These are phyloP conservation scores for Dromius quadrimaculatus DNA, from an alignment of 2,888 invertebrate species.

Conservation along the genomic window DNA sequence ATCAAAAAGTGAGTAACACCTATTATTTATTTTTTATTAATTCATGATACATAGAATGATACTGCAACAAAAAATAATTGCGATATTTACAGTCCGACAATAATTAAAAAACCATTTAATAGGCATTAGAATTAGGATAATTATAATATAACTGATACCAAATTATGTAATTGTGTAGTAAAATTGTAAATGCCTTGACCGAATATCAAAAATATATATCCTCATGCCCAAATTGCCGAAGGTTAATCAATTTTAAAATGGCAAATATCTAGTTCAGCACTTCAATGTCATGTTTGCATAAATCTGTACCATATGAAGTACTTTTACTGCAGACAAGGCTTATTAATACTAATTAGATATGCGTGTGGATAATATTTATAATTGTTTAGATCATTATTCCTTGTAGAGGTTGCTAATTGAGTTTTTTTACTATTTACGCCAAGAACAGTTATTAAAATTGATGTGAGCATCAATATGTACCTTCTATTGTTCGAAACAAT, in stretches of 20 bases:
- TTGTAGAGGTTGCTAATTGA: background rate
- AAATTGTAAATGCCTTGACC: constrained; percentile 12
- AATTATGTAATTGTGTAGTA: background rate
- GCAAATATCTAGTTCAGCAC: constrained; percentile 22
- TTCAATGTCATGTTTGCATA: constrained; percentile 17
- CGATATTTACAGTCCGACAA: background rate
- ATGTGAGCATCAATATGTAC: constrained; percentile 3
- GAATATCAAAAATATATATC: constrained; percentile 3
- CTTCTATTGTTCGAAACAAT: background rate
- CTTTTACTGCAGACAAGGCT: constrained; percentile 9
- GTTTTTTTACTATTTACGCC: background rate
- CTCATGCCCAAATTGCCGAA: background rate
- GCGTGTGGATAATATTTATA: no score
- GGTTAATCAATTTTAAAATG: constrained; percentile 21
- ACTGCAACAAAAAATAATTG: no score
- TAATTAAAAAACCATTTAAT: background rate
- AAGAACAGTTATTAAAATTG: constrained; percentile 12
- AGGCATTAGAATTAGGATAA: background rate
- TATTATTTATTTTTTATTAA: no score
- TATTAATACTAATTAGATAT: no score
- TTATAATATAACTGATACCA: background rate
- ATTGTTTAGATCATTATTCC: no score
- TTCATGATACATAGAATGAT: no score
- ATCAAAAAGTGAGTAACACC: no score
- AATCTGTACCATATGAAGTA: background rate